These are phyloP conservation scores for Brenthis daphne DNA, from an alignment of 2,888 invertebrate species.

Conservation along the genomic window DNA sequence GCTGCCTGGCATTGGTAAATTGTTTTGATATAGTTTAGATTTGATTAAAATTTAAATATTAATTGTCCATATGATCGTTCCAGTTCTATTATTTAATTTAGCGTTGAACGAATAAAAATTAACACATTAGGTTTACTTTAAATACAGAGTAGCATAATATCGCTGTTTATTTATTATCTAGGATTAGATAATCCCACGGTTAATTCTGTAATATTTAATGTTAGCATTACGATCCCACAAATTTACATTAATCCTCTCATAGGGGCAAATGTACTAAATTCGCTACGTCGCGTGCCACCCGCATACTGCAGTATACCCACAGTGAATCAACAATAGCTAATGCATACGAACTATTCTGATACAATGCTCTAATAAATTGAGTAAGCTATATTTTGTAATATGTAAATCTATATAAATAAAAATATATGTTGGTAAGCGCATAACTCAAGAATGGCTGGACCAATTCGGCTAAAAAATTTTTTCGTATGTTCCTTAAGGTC, in stretches of 20 bases:
- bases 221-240: slow-evolving; percentile 30
- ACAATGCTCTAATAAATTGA: slow-evolving; percentile 14
- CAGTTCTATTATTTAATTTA: no score
- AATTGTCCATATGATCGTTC: no score
- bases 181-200: slow-evolving; percentile 23
- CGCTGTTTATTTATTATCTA: slow-evolving; percentile 18
- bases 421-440: no score
- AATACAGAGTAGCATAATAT: not conserved
- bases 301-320: slow-evolving; percentile 46
- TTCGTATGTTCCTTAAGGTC: no score
- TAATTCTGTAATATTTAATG: slow-evolving; percentile 29
- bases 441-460: no score
- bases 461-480: no score
- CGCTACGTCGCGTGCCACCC: slow-evolving; percentile 57
- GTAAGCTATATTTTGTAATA: not conserved
- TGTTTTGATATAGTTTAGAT: slow-evolving; percentile 8
- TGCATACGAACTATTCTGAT: slow-evolving; percentile 18
- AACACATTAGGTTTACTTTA: no score
- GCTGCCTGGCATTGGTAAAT: slow-evolving; percentile 5
- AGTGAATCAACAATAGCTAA: slow-evolving; percentile 26
- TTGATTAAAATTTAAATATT: not conserved
- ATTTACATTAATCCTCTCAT: slow-evolving; percentile 36
- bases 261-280: slow-evolving; percentile 40
- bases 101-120: no score
- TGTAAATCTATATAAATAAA: no score